Base-by-base conservation (phyloP, 2,797 vertebrate species). In the Eurystomus glaucurus region DNA sequence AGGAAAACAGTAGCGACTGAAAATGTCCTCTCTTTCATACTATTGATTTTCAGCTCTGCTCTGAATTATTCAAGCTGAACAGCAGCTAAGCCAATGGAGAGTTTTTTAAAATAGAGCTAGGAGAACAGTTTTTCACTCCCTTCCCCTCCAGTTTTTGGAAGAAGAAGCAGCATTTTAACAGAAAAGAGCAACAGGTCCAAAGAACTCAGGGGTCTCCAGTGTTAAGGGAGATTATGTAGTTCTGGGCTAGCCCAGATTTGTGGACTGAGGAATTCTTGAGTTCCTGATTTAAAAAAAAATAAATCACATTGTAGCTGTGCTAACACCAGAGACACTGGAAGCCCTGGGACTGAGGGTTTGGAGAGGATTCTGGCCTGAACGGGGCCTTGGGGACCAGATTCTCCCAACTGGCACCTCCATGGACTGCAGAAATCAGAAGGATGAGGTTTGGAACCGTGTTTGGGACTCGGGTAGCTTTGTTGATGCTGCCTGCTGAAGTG, bases 391-490 rank as follows among this genome's bases (percentile, higher is more conserved):
- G 6, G 9, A 2, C 2, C 33, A 41, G 28, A 3, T 78, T 62
- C 90, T 87, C 29, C 33, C n/a, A 61, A 46, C 6, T 51, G 23
- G 5, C 5, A 58, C 14, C 3, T 74, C 45, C 2, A 1, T 29
- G 23, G 12, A 3, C 19, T 14, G 1, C 2, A 1, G 37, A 72
- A 86, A 51, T 60, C 18, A 54, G n/a, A 7, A 69, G 4, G 4
- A 52, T 0, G 1, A 10, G 18, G 5, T 77, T 33, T 52, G 6
- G 20, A 46, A 37, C 35, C 2, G 0, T 52, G 12, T n/a, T 43
- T 55, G 25, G 6, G 6, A 66, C 52, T 79, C 46, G 19, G 29
- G 33, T 46, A 66, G 6, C 13, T 90, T 84, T 61, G 5, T 7
- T 5, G 0, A 7, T 22, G 16, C 18, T 57, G 8, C n/a, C 5